A percentile compares a stretch with the other conserved stretches of the same genome.
Evolutionary conservation across 2,888 invertebrate species (phyloP).

Genomic region (Imbricaverruca yamaguchii): DNA sequence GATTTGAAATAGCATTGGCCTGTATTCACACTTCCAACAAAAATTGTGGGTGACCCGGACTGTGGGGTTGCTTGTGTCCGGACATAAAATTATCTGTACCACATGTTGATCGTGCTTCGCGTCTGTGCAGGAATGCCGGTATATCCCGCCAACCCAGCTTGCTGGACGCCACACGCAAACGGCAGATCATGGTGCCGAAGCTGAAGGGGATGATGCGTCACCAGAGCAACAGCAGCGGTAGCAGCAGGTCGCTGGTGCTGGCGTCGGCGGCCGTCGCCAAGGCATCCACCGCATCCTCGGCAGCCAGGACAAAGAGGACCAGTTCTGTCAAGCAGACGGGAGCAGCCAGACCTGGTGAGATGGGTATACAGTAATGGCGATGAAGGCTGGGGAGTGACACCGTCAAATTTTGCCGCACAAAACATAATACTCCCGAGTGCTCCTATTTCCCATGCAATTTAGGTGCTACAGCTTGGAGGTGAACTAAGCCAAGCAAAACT

Average conservation of each 20-base stretch:
- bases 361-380: too few relatives aligned
- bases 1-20: too few relatives aligned
- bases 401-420: not conserved
- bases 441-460: not conserved
- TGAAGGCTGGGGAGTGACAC: too few relatives aligned
- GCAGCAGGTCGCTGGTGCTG: not conserved
- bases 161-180: slow-evolving; percentile 6
- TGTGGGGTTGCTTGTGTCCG: too few relatives aligned
- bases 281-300: not conserved
- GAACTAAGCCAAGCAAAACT: too few relatives aligned
- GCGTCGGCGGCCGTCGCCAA: not conserved
- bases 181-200: slow-evolving; percentile 5
- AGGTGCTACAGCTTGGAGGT: not conserved
- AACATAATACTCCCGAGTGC: too few relatives aligned
- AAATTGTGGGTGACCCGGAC: too few relatives aligned
- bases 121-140: not conserved
- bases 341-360: not conserved
- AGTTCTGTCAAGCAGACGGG: too few relatives aligned
- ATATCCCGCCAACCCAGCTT: not conserved
- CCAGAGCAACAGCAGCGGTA: slow-evolving; percentile 8
- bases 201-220: not conserved
- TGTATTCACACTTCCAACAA: too few relatives aligned
- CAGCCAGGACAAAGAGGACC: not conserved
- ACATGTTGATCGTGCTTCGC: too few relatives aligned
- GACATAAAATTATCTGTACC: too few relatives aligned